These are phyloP conservation scores for Ammospiza maritima DNA, from an alignment of 2,797 vertebrate species.

Conservation along the genomic window DNA sequence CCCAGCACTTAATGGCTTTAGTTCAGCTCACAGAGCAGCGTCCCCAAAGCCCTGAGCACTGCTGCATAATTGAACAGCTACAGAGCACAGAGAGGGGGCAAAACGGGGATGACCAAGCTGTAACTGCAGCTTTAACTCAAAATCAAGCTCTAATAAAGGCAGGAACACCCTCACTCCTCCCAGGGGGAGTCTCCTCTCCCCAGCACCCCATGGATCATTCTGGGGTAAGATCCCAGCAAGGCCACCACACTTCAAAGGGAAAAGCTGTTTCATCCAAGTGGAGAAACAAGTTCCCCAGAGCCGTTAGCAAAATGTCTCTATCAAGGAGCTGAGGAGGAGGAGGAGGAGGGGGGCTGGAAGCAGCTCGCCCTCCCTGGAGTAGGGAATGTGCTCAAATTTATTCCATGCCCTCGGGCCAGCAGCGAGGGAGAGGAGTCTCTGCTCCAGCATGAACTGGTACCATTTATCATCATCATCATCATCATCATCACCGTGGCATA, in stretches of 20 bases:
- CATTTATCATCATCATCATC: neutral
- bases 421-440: neutral
- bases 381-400: neutral
- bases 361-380: neutral
- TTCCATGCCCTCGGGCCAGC: slow-evolving; percentile 3
- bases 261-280: neutral
- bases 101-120: neutral
- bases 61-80: neutral
- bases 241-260: neutral
- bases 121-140: neutral
- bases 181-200: neutral
- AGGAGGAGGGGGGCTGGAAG: neutral
- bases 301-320: slow-evolving; percentile 14
- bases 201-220: fast-evolving
- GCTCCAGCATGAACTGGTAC: neutral
- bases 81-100: neutral
- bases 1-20: neutral
- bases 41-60: neutral
- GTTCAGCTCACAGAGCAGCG: neutral
- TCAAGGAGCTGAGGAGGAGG: neutral
- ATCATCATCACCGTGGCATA: neutral
- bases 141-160: neutral
- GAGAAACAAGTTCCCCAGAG: slow-evolving; percentile 14
- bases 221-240: neutral
- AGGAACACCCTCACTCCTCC: neutral